phyloP scores from a whole-genome alignment of 2,888 invertebrate species.

The Cataglyphis albicans region DNA sequence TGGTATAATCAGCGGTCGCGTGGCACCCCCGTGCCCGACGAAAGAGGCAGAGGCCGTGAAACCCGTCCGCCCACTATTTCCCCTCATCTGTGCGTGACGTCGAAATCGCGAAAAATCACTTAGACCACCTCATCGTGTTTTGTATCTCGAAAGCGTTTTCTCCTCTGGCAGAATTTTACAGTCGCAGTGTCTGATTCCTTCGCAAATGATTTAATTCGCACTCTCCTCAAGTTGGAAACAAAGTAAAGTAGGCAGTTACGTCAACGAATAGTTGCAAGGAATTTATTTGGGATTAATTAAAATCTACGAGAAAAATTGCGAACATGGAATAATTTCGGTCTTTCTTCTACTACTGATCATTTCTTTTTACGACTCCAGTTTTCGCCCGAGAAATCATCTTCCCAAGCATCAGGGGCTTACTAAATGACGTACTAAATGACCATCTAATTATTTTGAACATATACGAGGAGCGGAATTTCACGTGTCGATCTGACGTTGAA shows the following conservation, averaged over 20 bases:
- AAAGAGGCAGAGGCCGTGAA: slow-evolving; percentile 54
- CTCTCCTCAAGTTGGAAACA: not conserved
- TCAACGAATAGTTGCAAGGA: too few relatives aligned
- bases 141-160: slow-evolving; percentile 6
- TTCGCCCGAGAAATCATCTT: not conserved
- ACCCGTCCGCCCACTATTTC: slow-evolving; percentile 72
- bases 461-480: not conserved
- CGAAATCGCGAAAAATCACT: slow-evolving; percentile 77
- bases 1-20: slow-evolving; percentile 86
- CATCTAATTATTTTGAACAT: slow-evolving; percentile 19
- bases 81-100: slow-evolving; percentile 74
- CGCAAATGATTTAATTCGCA: not conserved
- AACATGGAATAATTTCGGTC: not conserved
- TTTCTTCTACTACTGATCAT: not conserved
- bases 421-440: not conserved
- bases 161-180: not conserved
- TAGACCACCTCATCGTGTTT: slow-evolving; percentile 43
- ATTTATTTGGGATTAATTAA: not conserved
- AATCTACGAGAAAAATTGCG: not conserved
- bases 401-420: not conserved
- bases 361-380: not conserved
- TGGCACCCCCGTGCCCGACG: slow-evolving; percentile 80
- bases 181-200: not conserved
- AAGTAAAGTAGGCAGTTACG: not conserved
- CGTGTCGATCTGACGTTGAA: slow-evolving; percentile 37